Percentiles rank a stretch among this genome's conserved stretches.
Conservation (phyloP, 2,888 invertebrate species). For the Empis stercorea region DNA sequence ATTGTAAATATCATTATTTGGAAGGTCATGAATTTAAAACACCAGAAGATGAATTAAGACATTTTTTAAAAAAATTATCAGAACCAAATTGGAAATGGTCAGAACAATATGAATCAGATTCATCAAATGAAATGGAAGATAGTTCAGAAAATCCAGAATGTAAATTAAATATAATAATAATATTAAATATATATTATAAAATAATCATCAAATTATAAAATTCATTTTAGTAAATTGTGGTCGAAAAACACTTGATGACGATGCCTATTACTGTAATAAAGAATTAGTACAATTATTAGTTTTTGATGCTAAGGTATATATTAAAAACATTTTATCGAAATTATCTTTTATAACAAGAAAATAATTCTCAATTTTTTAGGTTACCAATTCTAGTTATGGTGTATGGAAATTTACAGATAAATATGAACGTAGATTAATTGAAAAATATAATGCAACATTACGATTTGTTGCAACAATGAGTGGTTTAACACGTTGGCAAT, state of each 20-base stretch:
- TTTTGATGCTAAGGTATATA: constrained; percentile 78
- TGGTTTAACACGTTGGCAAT: constrained; percentile 79
- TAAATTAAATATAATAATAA: constrained; percentile 3
- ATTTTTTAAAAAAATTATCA: constrained; percentile 58
- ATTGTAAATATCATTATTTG: constrained; percentile 75
- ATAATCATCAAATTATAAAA: too few relatives aligned
- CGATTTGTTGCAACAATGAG: constrained; percentile 81
- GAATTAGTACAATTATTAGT: constrained; percentile 73
- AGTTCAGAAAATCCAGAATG: constrained; percentile 25
- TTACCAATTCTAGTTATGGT: constrained; percentile 46
- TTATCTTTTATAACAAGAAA: too few relatives aligned
- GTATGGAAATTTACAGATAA: constrained; percentile 41
- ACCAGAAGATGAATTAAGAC: constrained; percentile 61
- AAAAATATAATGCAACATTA: constrained; percentile 57
- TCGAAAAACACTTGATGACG: constrained; percentile 45
- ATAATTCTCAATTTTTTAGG: constrained; percentile 29
- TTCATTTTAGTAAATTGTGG: constrained; percentile 62
- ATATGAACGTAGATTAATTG: constrained; percentile 43
- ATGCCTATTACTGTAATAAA: constrained; percentile 72
- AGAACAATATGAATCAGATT: constrained; percentile 42
- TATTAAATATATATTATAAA: neutral
- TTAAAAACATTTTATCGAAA: too few relatives aligned
- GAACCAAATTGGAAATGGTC: constrained; percentile 48
- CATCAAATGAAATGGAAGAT: constrained; percentile 20
- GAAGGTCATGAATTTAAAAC: constrained; percentile 60